Evolutionary conservation across 2,888 invertebrate genomes (phyloP).

Genomic region (Hypolimnas misippus): DNA sequence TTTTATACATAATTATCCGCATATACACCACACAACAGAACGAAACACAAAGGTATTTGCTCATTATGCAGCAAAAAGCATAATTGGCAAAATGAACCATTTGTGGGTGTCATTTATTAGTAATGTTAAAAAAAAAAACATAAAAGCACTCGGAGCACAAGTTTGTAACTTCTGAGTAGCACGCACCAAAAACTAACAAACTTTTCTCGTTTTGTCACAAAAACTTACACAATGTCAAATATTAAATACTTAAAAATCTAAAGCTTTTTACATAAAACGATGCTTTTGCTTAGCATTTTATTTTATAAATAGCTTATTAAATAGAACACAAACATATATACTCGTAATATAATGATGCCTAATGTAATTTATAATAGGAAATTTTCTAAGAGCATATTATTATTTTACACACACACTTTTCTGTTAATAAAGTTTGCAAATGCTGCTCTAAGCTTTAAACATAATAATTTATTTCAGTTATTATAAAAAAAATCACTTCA

Average conservation of each 20-base stretch:
- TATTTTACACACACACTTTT: not conserved
- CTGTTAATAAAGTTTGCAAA: not conserved
- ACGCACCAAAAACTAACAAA: slow-evolving; percentile 36
- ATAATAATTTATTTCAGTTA: not conserved
- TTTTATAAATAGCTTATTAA: slow-evolving; percentile 1
- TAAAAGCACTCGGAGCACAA: slow-evolving; percentile 37
- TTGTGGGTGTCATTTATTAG: slow-evolving; percentile 79
- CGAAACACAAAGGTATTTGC: slow-evolving; percentile 74
- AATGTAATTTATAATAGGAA: not conserved
- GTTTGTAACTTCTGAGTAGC: slow-evolving; percentile 21
- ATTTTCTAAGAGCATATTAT: not conserved
- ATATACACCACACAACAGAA: slow-evolving; percentile 63
- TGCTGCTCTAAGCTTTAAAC: slow-evolving; percentile 14
- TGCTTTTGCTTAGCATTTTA: slow-evolving; percentile 21
- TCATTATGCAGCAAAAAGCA: slow-evolving; percentile 78
- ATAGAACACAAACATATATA: not conserved
- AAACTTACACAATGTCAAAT: slow-evolving; percentile 10
- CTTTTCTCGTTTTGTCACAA: slow-evolving; percentile 16
- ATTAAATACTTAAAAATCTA: not conserved
- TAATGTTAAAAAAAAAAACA: slow-evolving; percentile 22
- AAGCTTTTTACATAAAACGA: not conserved
- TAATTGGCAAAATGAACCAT: slow-evolving; percentile 76
- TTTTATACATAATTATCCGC: slow-evolving; percentile 34
- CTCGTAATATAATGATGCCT: too few relatives aligned
- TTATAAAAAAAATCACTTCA: not conserved